phyloP scores from a whole-genome alignment of 2,888 invertebrate species.

The Drosophila acutilabella region DNA sequence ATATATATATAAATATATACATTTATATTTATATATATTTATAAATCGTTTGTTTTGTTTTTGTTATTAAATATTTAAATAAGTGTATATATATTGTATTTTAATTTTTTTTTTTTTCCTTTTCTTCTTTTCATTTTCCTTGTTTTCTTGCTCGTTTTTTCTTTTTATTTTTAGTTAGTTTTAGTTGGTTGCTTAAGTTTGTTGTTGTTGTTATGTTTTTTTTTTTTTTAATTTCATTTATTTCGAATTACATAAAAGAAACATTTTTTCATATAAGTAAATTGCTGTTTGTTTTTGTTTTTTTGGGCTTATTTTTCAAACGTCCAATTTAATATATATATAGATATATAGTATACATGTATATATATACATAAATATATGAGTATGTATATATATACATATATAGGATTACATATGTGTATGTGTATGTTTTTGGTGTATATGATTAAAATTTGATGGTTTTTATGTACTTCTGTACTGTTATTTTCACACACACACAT shows the following conservation, averaged over 20 bases:
- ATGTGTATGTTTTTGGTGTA: conserved; percentile 40
- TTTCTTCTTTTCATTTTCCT: conserved; percentile 55
- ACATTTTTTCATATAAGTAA: conserved; percentile 69
- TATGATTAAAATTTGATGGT: conserved; percentile 62
- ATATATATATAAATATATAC: conserved; percentile 41
- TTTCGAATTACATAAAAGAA: conserved; percentile 56
- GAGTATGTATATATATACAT: conserved; percentile 34
- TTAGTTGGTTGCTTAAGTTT: conserved; percentile 31
- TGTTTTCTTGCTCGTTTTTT: conserved; percentile 57
- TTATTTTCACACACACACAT: conserved; percentile 53
- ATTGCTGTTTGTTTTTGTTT: conserved; percentile 63
- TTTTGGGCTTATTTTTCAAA: conserved; percentile 41
- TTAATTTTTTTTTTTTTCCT: conserved; percentile 15
- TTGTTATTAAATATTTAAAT: conserved; percentile 70
- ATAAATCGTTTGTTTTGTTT: conserved; percentile 21
- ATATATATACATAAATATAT: conserved; percentile 21
- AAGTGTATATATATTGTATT: conserved; percentile 71
- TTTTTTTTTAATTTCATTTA: conserved; percentile 13
- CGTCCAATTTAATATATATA: conserved; percentile 48
- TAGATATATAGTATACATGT: conserved; percentile 30
- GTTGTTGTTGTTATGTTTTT: conserved; percentile 21
- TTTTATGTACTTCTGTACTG: conserved; percentile 35
- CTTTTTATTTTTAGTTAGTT: conserved; percentile 17
- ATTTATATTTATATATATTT: conserved; percentile 23
- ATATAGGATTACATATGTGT: conserved; percentile 33